Percentiles rank a stretch among this genome's conserved stretches.
Evolutionary conservation across 2,888 invertebrate species (phyloP).

Genomic region (Tetragonula carbonaria): DNA sequence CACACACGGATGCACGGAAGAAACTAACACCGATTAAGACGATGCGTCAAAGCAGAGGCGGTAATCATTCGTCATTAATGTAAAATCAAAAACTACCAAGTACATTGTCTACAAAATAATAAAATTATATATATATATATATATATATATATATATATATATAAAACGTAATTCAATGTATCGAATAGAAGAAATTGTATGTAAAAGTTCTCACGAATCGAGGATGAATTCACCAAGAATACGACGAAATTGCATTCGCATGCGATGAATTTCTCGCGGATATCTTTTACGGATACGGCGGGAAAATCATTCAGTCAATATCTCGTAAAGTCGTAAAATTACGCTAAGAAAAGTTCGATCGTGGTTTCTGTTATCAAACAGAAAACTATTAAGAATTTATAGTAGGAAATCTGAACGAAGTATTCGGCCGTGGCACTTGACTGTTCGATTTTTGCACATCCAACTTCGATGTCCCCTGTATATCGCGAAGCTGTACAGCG

Average conservation of each 20-base stretch:
- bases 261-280: slow-evolving; percentile 16
- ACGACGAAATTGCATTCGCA: slow-evolving; percentile 5
- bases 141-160: background rate
- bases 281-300: slow-evolving; percentile 37
- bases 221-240: slow-evolving; percentile 43
- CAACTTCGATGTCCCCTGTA: slow-evolving; percentile 35
- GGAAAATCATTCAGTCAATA: slow-evolving; percentile 20
- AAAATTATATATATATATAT: background rate
- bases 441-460: slow-evolving; percentile 52
- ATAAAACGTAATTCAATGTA: background rate
- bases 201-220: background rate
- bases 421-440: slow-evolving; percentile 52
- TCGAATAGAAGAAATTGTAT: background rate
- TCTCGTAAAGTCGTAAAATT: slow-evolving; percentile 20
- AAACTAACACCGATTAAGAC: slow-evolving; percentile 36
- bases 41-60: slow-evolving; percentile 58
- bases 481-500: slow-evolving; percentile 19
- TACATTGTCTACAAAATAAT: background rate
- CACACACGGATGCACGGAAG: background rate
- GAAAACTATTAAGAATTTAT: slow-evolving; percentile 18
- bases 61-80: slow-evolving; percentile 43
- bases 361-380: slow-evolving; percentile 54
- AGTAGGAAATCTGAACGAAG: slow-evolving; percentile 14
- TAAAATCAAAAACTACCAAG: slow-evolving; percentile 19
- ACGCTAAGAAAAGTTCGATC: background rate